These are phyloP conservation scores for Smutsia gigantea DNA, from an alignment of 2,797 vertebrate species.

Conservation along the genomic window DNA sequence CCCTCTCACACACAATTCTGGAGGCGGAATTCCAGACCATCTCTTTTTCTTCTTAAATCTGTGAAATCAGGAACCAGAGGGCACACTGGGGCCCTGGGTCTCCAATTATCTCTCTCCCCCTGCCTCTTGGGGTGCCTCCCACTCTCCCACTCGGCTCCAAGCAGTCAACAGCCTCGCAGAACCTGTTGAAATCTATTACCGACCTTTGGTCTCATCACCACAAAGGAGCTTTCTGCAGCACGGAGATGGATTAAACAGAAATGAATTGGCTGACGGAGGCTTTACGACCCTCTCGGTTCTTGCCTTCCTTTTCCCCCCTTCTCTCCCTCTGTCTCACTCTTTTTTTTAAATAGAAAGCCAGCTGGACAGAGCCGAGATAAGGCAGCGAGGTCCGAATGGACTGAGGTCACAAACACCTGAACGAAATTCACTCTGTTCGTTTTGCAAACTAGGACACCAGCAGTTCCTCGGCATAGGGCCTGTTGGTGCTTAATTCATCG, in stretches of 20 bases:
- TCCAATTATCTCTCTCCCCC: constrained; percentile 74
- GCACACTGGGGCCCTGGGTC: constrained; percentile 22
- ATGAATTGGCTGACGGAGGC: constrained; percentile 68
- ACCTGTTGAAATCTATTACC: constrained; percentile 81
- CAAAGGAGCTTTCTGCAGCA: constrained; percentile 71
- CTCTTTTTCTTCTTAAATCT: constrained; percentile 73
- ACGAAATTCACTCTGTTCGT: constrained; percentile 72
- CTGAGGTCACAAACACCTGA: constrained; percentile 69
- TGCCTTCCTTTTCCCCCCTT: not conserved
- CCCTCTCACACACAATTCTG: not conserved
- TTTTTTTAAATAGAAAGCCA: constrained; percentile 49
- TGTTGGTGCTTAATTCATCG: constrained; percentile 80
- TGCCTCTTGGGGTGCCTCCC: constrained; percentile 51
- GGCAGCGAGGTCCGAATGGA: not conserved
- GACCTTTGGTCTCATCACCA: constrained; percentile 82
- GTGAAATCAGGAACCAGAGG: constrained; percentile 72
- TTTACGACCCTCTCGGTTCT: constrained; percentile 51
- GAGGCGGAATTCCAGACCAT: constrained; percentile 59
- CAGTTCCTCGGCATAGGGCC: constrained; percentile 57
- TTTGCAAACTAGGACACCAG: constrained; percentile 68
- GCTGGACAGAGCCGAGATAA: constrained; percentile 56
- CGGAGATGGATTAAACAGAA: constrained; percentile 81
- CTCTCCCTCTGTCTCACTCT: not conserved
- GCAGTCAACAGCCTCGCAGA: constrained; percentile 72
- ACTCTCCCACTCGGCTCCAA: not conserved